phyloP scores from a whole-genome alignment of 1,140 invertebrate species.

The Zaprionus nigranus region DNA sequence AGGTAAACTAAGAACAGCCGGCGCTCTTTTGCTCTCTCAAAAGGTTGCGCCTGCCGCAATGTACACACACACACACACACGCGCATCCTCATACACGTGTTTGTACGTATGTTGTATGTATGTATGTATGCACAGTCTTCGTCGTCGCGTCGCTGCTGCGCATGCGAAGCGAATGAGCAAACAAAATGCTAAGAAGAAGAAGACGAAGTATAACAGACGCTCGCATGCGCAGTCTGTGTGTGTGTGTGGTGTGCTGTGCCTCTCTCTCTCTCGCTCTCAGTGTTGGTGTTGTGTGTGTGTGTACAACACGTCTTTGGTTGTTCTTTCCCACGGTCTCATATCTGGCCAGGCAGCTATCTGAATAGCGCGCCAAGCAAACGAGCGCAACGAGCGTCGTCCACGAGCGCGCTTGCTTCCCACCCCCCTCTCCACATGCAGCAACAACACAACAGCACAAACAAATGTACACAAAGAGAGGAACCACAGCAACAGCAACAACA shows the following conservation, averaged over 20 bases:
- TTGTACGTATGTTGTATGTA: background rate
- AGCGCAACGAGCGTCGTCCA: conserved; percentile 55
- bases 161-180: conserved; percentile 81
- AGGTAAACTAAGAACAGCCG: conserved; percentile 50
- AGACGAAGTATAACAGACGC: conserved; percentile 69
- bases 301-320: conserved; percentile 82
- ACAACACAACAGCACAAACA: conserved; percentile 14
- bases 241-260: conserved; percentile 35
- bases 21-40: conserved; percentile 40
- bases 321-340: conserved; percentile 85
- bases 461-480: conserved; percentile 9
- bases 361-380: conserved; percentile 73
- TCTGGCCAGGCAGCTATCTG: conserved; percentile 81
- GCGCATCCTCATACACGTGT: conserved; percentile 10
- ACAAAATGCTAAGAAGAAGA: conserved; percentile 76
- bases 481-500: conserved; percentile 19
- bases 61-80: conserved; percentile 11
- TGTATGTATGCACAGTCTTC: too few species aligned
- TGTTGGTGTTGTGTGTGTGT: conserved; percentile 38
- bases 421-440: conserved; percentile 18
- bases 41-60: conserved; percentile 50
- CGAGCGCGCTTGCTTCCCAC: conserved; percentile 29
- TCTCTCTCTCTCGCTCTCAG: background rate
- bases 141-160: conserved; percentile 52
- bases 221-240: conserved; percentile 38